These are phyloP conservation scores for Hydractinia echinata DNA, from an alignment of 30 jellyfish, hydroid and myxozoan species.

Conservation along the genomic window DNA sequence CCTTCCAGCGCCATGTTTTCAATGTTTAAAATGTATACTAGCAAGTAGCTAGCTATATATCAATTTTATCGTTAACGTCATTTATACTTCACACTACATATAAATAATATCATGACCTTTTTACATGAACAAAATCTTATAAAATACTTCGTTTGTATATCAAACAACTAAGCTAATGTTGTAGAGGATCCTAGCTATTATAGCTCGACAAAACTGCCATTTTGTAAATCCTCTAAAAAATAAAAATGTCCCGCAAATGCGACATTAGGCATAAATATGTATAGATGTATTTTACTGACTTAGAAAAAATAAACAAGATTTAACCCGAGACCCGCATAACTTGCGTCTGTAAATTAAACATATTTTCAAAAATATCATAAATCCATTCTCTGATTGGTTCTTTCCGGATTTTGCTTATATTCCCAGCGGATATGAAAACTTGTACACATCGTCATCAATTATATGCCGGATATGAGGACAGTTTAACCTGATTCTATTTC, in stretches of 20 bases:
- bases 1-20: slow-evolving; percentile 56
- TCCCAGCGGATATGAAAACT: slow-evolving; percentile 13
- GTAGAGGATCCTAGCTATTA: no score
- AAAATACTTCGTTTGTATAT: no score
- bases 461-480: slow-evolving; percentile 6
- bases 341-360: not conserved
- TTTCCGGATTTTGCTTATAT: slow-evolving; percentile 3
- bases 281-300: not conserved
- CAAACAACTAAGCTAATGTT: no score
- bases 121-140: no score
- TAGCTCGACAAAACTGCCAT: slow-evolving; percentile 12
- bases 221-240: slow-evolving; percentile 6
- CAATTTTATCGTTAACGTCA: no score
- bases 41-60: not conserved
- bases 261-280: not conserved
- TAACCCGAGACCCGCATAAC: not conserved
- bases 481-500: no score
- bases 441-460: slow-evolving; percentile 17
- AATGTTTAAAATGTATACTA: not conserved
- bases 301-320: not conserved
- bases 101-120: not conserved
- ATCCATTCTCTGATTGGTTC: slow-evolving; percentile 12
- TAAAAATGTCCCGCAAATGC: not conserved
- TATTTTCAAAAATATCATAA: not conserved
- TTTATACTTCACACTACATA: no score